Evolutionary conservation across 2,888 invertebrate species (phyloP), one percentile per base, ranked within the genome.

Genomic region (Heliothis peltigera): DNA sequence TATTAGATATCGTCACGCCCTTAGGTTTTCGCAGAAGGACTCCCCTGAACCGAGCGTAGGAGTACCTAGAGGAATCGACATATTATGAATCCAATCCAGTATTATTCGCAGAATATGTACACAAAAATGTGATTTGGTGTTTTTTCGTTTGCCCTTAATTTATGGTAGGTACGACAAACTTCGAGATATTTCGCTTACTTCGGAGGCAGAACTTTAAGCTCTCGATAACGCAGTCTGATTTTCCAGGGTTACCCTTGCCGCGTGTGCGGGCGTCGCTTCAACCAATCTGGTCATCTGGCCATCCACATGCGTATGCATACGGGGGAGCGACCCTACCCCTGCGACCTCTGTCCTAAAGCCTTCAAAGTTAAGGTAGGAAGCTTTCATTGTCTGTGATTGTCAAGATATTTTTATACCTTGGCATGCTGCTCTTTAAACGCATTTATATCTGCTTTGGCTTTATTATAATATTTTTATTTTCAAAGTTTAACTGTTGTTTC

Each of bases 241-340:
- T 75, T 77, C 79, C 87, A 95, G 86, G 96, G 96, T 3, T 96
- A 94, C 75, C 96, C 96, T 0, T 96, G 96, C 67, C 88, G 90
- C 0, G 89, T 95, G 0, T 96, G 96, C 70, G 95, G 94, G 0
- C 95, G 96, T 25, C 92, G 96, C 17, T 96, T 96, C 85, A 92
- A 95, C 79, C 96, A 96, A 74, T 96, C 96, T 15, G 95, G 96
- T 10, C 96, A 96, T 54, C 83, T 96, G 18, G 93, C 95, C 1
- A 96, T 95, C 32, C 96, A 96, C 73, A 95, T 95, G 93, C 86
- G 96, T 0, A 96, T 96, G 84, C 96, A 96, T 73, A 96, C 96
- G 0, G 96, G 96, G 0, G 96, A 96, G 62, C 91, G 96, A 12
- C 96, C 96, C 0, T 96, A 94, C 66, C 94, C 95, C 7, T 96